Conservation (phyloP, 2,113 vertebrate genomes). For the Bujurquina vittata region DNA sequence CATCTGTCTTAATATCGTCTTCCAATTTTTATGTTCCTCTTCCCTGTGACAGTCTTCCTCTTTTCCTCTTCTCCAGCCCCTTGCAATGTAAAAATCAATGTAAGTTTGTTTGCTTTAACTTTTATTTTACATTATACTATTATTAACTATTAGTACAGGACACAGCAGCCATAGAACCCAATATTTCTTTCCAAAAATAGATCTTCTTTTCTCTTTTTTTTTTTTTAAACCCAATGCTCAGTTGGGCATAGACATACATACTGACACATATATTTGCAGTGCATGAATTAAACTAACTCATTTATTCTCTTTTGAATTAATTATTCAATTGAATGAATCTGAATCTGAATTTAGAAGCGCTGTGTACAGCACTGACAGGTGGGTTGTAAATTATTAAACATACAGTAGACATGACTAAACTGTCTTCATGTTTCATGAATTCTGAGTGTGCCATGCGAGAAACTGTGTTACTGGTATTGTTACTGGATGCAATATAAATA, state of each 20-base stretch:
- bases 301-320: background rate
- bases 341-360: background rate
- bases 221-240: background rate
- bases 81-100: background rate
- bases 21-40: slow-evolving; percentile 5
- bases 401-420: slow-evolving; percentile 9
- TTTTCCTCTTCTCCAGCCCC: background rate
- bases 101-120: background rate
- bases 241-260: background rate
- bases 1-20: slow-evolving; percentile 35
- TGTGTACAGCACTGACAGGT: background rate
- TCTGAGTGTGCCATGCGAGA: slow-evolving; percentile 10
- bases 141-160: background rate
- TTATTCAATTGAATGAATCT: too few relatives aligned
- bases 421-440: slow-evolving; percentile 29
- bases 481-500: too few relatives aligned
- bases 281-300: background rate
- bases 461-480: too few relatives aligned
- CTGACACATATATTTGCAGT: background rate
- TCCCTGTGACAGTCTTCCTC: background rate
- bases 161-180: background rate
- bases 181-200: background rate
- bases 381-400: slow-evolving; percentile 12
- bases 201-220: background rate
- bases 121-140: background rate